Base-by-base conservation (phyloP, 2,888 invertebrate genomes). In the Chesias legatella region DNA sequence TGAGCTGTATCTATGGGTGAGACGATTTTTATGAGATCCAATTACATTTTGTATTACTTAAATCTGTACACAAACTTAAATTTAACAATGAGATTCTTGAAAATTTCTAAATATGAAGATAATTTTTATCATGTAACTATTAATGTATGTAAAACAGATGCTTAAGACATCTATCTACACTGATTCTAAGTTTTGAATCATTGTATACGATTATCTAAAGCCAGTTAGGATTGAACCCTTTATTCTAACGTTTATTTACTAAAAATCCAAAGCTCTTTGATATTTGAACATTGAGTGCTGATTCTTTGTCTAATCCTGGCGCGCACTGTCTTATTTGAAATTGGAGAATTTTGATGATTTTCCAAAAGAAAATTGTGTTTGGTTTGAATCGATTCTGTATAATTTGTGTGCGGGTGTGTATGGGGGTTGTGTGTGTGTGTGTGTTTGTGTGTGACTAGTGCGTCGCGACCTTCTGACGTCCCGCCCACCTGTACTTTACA, bases 221-320 rank as follows among this genome's bases (percentile, higher is more conserved):
- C 85, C 86, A 79, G 83, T 73, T 51, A 74, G 77, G 79, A 75
- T 78, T 73, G 73, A 79, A 79, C 73, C 71, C 73, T 51, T 78
- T 82, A 84, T 64, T 72, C 86, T 88, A 84, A 82, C 73, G 75
- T 82, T 73, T 81, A 84, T 81, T 81, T 66, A 80, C 84, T 86
- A 85, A 82, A 52, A 84, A 80, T 75, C 68, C 86, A 85, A 74
- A 88, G 88, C 88, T 88, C 86, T 78, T 88, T 85, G 83, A 83
- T 77, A 86, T 88, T 88, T 88, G 88, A 88, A 88, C 88, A 88
- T 88, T 84, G 83, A 80, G 84, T 88, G 85, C 85, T 79, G 82
- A 78, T 81, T 81, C 78, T 67, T 77, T 85, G 79, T 81, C 84
- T 80, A 75, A 70, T 73, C 82, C 73, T 77, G 84, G 80, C 84